Conservation (phyloP, 2,888 invertebrate genomes). For the Eilema griseolum region DNA sequence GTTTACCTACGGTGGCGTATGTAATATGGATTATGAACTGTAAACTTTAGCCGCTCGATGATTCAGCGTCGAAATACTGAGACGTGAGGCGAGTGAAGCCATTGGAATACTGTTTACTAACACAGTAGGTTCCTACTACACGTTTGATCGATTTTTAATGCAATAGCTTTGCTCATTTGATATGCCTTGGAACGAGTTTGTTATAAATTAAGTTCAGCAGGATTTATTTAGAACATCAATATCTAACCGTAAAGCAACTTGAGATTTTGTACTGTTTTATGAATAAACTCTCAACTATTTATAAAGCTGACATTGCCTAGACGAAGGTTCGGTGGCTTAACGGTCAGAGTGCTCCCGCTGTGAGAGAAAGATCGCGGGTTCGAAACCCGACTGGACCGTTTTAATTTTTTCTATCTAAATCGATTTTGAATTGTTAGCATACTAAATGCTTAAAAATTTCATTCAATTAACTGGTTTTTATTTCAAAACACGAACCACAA, state of each 20-base stretch:
- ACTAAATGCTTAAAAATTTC: too few species aligned
- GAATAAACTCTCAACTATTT: neutral
- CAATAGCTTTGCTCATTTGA: constrained; percentile 18
- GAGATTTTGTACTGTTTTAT: neutral
- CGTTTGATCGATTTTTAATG: constrained; percentile 30
- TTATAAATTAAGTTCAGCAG: neutral
- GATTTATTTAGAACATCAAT: neutral
- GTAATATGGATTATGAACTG: constrained; percentile 54
- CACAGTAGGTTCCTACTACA: constrained; percentile 9
- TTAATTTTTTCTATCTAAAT: too few species aligned
- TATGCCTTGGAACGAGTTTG: neutral
- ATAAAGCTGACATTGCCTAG: too few species aligned
- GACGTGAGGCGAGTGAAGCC: constrained; percentile 67
- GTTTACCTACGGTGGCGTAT: constrained; percentile 37
- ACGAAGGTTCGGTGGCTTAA: too few species aligned
- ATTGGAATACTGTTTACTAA: constrained; percentile 59
- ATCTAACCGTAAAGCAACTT: too few species aligned
- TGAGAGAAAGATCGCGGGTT: too few species aligned
- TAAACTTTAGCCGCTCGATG: constrained; percentile 56
- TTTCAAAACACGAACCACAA: neutral
- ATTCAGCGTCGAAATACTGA: constrained; percentile 61
- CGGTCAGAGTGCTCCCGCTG: too few species aligned
- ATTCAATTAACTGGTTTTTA: too few species aligned
- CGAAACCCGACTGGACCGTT: too few species aligned
- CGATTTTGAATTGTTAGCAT: too few species aligned